Conservation (phyloP, 1,140 invertebrate genomes). For the Magallana gigas region DNA sequence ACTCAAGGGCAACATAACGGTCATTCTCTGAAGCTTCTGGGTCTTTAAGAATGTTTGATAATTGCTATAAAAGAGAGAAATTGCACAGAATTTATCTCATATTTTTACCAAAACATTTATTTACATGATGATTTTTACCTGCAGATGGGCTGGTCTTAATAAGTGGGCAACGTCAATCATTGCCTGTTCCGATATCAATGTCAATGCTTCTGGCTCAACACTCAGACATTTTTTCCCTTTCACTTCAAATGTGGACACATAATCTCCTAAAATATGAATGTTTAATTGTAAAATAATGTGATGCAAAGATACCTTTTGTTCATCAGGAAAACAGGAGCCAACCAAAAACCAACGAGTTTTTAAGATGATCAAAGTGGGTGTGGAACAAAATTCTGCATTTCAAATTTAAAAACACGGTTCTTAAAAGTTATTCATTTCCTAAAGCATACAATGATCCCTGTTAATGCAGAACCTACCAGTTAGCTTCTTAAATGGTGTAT, state of each 20-base stretch:
- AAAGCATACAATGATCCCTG: too few species aligned
- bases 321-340: too few species aligned
- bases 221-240: slow-evolving; percentile 75
- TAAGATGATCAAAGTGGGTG: too few species aligned
- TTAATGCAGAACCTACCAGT: slow-evolving; percentile 64
- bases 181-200: slow-evolving; percentile 76
- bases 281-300: too few species aligned
- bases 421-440: too few species aligned
- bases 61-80: slow-evolving; percentile 68
- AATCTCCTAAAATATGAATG: slow-evolving; percentile 72
- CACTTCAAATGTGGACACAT: slow-evolving; percentile 78
- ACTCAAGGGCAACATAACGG: slow-evolving; percentile 79
- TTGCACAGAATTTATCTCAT: background rate
- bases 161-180: slow-evolving; percentile 79
- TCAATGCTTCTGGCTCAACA: slow-evolving; percentile 77
- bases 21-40: slow-evolving; percentile 79
- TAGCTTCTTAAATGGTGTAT: slow-evolving; percentile 77
- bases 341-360: too few species aligned
- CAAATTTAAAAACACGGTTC: too few species aligned
- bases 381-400: too few species aligned
- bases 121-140: slow-evolving; percentile 63
- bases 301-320: too few species aligned
- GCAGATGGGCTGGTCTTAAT: slow-evolving; percentile 76
- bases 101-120: background rate
- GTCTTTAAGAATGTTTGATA: slow-evolving; percentile 79